Evolutionary conservation across 1,140 invertebrate genomes (phyloP).

Genomic region (Camponotus floridanus): DNA sequence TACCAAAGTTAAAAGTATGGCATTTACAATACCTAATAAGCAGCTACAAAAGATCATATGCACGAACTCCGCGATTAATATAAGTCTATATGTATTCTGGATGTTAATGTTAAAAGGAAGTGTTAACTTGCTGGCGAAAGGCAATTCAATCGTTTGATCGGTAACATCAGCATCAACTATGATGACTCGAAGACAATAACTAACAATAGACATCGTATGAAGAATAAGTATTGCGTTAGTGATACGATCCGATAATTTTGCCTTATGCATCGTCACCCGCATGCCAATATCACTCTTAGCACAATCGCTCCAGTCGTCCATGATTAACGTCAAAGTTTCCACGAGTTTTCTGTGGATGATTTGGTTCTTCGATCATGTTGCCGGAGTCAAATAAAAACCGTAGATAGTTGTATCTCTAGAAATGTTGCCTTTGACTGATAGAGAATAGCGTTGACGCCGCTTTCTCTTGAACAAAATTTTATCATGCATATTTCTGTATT

Average conservation of each 20-base stretch:
- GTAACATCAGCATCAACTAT: conserved; percentile 7
- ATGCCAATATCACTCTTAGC: not conserved
- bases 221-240: not conserved
- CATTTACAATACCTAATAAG: not conserved
- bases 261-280: not conserved
- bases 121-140: not conserved
- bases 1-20: not conserved
- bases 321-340: conserved; percentile 33
- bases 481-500: not conserved
- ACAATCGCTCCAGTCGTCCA: conserved; percentile 27
- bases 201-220: not conserved
- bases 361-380: conserved; percentile 24
- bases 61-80: conserved; percentile 10
- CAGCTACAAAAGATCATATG: not conserved
- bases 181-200: not conserved
- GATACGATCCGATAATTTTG: conserved; percentile 22
- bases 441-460: not conserved
- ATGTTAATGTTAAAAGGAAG: not conserved
- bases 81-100: not conserved
- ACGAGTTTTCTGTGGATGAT: conserved; percentile 45
- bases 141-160: not conserved
- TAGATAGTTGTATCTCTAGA: not conserved
- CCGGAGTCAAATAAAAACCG: not conserved
- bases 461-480: not conserved
- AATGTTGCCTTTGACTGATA: not conserved